phyloP scores from a whole-genome alignment of 2,113 vertebrate species.

The Trogon surrucura region DNA sequence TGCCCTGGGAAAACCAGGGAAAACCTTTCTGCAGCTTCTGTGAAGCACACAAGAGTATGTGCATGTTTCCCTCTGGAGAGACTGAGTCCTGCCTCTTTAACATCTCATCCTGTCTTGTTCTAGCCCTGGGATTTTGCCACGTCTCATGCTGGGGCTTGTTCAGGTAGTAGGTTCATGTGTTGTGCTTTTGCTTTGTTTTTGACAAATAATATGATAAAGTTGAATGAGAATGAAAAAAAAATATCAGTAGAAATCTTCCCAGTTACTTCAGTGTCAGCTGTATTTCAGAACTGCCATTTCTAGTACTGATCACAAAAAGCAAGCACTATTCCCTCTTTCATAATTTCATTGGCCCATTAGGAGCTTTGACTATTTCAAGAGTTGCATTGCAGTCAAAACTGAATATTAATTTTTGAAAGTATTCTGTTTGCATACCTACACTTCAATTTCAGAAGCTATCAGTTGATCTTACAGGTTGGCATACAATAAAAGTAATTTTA shows the following conservation, averaged over 20 bases:
- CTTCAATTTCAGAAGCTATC: not conserved
- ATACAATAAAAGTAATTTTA: not conserved
- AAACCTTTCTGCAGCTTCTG: not conserved
- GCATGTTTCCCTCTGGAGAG: rapidly evolving
- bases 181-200: too few relatives aligned
- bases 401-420: not conserved
- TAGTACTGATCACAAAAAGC: not conserved
- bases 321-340: not conserved
- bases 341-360: not conserved
- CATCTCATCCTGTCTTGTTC: rapidly evolving
- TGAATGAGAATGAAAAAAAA: not conserved
- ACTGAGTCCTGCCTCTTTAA: not conserved
- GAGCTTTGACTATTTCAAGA: not conserved
- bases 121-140: not conserved
- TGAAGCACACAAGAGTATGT: not conserved
- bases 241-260: not conserved
- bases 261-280: not conserved
- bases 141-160: not conserved
- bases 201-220: not conserved
- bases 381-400: not conserved
- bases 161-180: too few relatives aligned
- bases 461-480: not conserved
- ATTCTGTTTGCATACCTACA: not conserved
- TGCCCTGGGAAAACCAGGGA: not conserved
- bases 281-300: not conserved